Conservation (phyloP, 2,888 invertebrate genomes). For the Eilema depressum region DNA sequence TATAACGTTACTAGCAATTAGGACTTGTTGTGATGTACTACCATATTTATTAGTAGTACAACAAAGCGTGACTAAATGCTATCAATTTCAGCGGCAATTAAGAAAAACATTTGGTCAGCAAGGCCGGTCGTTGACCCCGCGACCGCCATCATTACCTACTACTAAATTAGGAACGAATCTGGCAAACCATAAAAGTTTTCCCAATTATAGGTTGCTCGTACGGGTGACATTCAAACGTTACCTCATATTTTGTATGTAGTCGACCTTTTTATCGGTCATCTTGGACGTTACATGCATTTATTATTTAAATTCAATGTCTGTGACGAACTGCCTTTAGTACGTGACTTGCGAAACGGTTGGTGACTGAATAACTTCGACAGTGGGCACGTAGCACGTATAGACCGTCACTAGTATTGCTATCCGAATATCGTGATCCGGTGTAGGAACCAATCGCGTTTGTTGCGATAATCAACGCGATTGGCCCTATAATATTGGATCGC, state of each 20-base stretch:
- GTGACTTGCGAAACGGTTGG: constrained; percentile 54
- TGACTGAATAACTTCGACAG: constrained; percentile 52
- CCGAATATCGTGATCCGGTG: too few relatives aligned
- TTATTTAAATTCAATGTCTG: constrained; percentile 77
- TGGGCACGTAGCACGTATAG: constrained; percentile 40
- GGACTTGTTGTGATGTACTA: constrained; percentile 45
- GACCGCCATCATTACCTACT: constrained; percentile 62
- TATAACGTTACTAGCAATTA: constrained; percentile 46
- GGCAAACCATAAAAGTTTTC: constrained; percentile 32
- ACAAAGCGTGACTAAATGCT: constrained; percentile 71
- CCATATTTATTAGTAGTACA: constrained; percentile 37
- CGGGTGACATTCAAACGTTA: constrained; percentile 70
- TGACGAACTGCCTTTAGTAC: constrained; percentile 68
- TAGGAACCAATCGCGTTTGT: too few relatives aligned
- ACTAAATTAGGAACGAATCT: constrained; percentile 50
- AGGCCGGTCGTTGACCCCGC: constrained; percentile 73
- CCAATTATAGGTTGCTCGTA: constrained; percentile 18
- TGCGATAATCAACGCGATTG: too few relatives aligned
- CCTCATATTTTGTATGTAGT: constrained; percentile 73
- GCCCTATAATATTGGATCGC: too few relatives aligned
- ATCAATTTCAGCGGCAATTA: constrained; percentile 75
- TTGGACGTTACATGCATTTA: constrained; percentile 74
- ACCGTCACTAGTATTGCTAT: constrained; percentile 6
- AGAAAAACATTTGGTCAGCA: constrained; percentile 69
- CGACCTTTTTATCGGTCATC: constrained; percentile 84